Evolutionary conservation across 2,113 vertebrate genomes (phyloP).

Genomic region (Phalacrocorax aristotelis): DNA sequence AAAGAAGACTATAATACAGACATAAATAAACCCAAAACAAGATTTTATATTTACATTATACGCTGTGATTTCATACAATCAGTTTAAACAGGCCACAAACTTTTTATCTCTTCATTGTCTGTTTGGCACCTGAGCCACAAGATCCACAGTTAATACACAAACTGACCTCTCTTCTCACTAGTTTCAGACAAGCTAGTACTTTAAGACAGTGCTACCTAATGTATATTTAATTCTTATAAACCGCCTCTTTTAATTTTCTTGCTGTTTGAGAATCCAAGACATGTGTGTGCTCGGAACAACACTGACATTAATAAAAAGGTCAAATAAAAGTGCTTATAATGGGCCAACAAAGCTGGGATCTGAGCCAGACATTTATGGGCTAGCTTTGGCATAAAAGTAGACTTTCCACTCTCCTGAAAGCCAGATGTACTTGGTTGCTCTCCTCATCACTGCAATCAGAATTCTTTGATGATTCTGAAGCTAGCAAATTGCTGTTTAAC

Average conservation of each 20-base stretch:
- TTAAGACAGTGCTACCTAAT: background rate
- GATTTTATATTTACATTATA: background rate
- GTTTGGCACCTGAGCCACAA: background rate
- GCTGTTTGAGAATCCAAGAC: slow-evolving; percentile 16
- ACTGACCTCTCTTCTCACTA: background rate
- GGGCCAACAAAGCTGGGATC: slow-evolving; percentile 38
- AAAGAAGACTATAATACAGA: background rate
- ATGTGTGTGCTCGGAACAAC: slow-evolving; percentile 28
- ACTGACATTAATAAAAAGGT: slow-evolving; percentile 65
- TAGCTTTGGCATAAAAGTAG: slow-evolving; percentile 36
- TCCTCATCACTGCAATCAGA: slow-evolving; percentile 35
- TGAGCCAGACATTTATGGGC: slow-evolving; percentile 49
- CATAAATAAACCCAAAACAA: background rate
- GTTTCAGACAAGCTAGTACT: background rate
- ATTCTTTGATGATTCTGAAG: slow-evolving; percentile 48
- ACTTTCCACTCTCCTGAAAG: slow-evolving; percentile 56
- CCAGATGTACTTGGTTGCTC: slow-evolving; percentile 48
- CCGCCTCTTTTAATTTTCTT: background rate
- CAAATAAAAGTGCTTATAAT: slow-evolving; percentile 54
- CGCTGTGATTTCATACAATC: background rate
- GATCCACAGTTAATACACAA: background rate
- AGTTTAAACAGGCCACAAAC: background rate
- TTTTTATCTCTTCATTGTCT: background rate
- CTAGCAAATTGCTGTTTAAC: slow-evolving; percentile 11
- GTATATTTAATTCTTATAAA: background rate